These are phyloP conservation scores for Diachasma alloeum DNA, from an alignment of 1,140 invertebrate species.

Conservation along the genomic window DNA sequence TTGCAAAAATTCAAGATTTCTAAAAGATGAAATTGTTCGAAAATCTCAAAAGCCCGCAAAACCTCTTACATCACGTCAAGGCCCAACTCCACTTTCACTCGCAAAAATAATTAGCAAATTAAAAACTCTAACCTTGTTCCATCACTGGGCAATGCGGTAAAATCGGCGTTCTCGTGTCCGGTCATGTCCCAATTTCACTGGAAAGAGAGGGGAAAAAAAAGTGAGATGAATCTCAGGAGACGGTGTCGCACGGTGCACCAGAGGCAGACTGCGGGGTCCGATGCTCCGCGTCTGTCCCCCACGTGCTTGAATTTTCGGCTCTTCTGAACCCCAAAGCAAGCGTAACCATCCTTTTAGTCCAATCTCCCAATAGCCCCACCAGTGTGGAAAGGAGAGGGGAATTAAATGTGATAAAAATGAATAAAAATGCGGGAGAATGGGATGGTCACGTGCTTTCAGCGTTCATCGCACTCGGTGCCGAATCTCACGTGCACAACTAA, in stretches of 20 bases:
- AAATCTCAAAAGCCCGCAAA: not conserved
- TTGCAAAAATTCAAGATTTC: too few species aligned
- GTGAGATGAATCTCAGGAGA: not conserved
- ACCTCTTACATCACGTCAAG: not conserved
- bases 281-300: not conserved
- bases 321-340: not conserved
- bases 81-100: not conserved
- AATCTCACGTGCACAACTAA: too few species aligned
- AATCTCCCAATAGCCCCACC: not conserved
- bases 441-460: not conserved
- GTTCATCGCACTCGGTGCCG: not conserved
- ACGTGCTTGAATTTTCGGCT: not conserved
- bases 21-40: too few species aligned
- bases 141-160: not conserved
- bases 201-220: not conserved
- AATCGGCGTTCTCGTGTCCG: not conserved
- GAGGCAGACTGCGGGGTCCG: not conserved
- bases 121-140: not conserved
- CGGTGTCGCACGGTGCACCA: not conserved
- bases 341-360: not conserved
- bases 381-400: not conserved
- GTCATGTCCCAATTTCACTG: not conserved
- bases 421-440: not conserved
- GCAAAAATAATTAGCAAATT: not conserved
- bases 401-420: not conserved